Evolutionary conservation across 2,113 vertebrate species (phyloP), one percentile per base, ranked within the genome.

Genomic region (Bubalus kerabau): DNA sequence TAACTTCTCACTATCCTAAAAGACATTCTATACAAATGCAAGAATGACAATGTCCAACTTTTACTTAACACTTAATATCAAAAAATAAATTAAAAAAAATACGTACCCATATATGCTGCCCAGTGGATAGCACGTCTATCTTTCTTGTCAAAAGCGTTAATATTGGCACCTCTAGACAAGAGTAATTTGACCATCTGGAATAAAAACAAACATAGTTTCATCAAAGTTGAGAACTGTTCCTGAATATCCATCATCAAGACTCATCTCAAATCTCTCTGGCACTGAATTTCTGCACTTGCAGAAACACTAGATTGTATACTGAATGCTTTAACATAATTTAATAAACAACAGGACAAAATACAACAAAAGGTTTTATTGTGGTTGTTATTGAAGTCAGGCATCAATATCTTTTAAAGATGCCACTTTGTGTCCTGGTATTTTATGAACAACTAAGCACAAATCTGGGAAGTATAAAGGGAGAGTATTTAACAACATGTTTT

Each of bases 101-200:
- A 98, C 99, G 98, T 99, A 99, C 99, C 99, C 99, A 99, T 99
- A 98, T 99, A 99, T 28, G 99, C 99, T 80, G 99, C 99, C 99
- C 99, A 99, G 95, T 99, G 99, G 98, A 99, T 99, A 64, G 99
- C 99, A 95, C 99, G 99, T n/a, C 99, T 99, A 98, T 99, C 99
- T 98, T 99, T 99, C 99, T 99, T 99, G 98, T 99, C 99, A 98
- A 99, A 99, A 96, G 99, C 99, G 98, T 99, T 99, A 98, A 99
- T 99, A 98, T 99, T 99, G 98, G 99, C 99, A 98, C 99, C 99
- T 99, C 99, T 99, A 95, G 99, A 99, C 97, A 99, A 99, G 56
- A 99, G 98, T 74, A 99, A 99, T 98, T 99, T 99, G 98, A 99
- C 99, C 99, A 99, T 99, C 99, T 99, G 98, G 64, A 97, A 98